A percentile compares a stretch with the other conserved stretches of the same genome.
These are phyloP conservation scores for Ataeniobius toweri DNA, from an alignment of 2,797 vertebrate genomes.

Conservation along the genomic window DNA sequence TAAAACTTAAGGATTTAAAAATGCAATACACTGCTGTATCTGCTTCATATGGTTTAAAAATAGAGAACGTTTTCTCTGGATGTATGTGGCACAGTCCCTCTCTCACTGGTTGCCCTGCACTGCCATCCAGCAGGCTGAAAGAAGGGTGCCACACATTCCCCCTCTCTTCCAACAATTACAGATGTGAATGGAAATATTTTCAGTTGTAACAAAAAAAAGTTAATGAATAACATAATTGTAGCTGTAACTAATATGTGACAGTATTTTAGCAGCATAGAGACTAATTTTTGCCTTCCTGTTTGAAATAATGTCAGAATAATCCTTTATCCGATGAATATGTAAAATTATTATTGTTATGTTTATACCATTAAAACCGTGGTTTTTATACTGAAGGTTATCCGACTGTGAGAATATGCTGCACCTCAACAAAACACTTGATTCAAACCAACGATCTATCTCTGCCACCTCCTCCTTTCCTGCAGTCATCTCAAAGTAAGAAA, in stretches of 20 bases:
- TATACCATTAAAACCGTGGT: no score
- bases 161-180: not conserved
- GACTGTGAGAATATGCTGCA: not conserved
- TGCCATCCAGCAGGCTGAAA: not conserved
- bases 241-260: not conserved
- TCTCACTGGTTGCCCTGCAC: not conserved
- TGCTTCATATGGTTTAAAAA: no score
- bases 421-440: not conserved
- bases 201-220: not conserved
- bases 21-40: not conserved
- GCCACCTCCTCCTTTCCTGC: not conserved
- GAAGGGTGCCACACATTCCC: not conserved
- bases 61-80: not conserved
- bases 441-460: not conserved
- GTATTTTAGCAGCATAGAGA: not conserved
- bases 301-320: not conserved
- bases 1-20: not conserved
- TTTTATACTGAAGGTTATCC: no score
- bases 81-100: not conserved
- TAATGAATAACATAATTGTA: not conserved
- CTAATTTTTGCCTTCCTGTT: not conserved
- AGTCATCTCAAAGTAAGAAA: not conserved
- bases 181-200: not conserved
- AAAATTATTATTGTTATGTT: no score
- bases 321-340: no score